These are phyloP conservation scores for Drosophila burlai DNA, from an alignment of 1,140 invertebrate genomes.

Conservation along the genomic window DNA sequence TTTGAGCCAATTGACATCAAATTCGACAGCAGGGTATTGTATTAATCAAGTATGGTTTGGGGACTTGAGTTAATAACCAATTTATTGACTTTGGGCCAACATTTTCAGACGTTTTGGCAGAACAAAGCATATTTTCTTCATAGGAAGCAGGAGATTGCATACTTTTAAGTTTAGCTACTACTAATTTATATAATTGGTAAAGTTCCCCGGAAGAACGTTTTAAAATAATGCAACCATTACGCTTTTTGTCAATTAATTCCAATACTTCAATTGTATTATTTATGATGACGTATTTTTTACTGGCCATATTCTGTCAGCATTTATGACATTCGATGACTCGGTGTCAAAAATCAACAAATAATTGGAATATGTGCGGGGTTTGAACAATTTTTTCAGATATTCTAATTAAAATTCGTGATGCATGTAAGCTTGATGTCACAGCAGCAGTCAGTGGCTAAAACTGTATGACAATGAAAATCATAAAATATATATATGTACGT, in stretches of 20 bases:
- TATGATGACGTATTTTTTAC: background rate
- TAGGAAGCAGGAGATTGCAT: background rate
- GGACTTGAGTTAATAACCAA: background rate
- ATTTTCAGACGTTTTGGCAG: background rate
- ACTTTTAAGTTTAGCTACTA: background rate
- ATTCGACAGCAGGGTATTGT: background rate
- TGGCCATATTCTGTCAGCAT: constrained; percentile 35
- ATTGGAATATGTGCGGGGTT: constrained; percentile 43
- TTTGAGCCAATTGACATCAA: constrained; percentile 5
- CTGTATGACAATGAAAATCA: constrained; percentile 1
- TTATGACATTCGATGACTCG: constrained; percentile 49
- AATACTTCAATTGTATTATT: background rate
- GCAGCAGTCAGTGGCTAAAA: constrained; percentile 26
- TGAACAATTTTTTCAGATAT: constrained; percentile 46
- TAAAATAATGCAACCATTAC: background rate
- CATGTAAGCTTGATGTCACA: constrained; percentile 58
- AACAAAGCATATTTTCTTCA: background rate
- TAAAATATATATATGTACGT: background rate
- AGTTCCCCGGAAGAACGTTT: background rate
- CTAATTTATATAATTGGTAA: no score
- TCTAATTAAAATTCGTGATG: constrained; percentile 74
- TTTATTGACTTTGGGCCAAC: background rate
- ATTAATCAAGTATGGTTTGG: constrained; percentile 3
- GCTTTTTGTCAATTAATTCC: background rate
- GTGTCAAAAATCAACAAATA: constrained; percentile 66